Percentiles rank a stretch among this genome's conserved stretches.
Conservation (phyloP, 2,113 vertebrate genomes). For the Antennarius striatus region DNA sequence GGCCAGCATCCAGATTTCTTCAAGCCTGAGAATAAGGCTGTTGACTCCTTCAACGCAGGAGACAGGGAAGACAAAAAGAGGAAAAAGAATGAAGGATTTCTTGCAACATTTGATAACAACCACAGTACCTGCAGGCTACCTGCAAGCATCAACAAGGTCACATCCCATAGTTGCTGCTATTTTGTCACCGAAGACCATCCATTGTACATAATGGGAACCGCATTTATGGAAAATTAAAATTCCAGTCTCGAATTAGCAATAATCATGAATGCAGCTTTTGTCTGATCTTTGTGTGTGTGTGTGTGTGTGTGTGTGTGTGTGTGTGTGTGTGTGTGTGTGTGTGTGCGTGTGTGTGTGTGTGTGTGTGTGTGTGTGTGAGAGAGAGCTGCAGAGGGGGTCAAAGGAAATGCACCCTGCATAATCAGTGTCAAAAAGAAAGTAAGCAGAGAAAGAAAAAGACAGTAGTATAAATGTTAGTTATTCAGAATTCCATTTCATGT, state of each 20-base stretch:
- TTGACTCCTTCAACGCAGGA: slow-evolving; percentile 3
- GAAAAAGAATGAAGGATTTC: slow-evolving; percentile 19
- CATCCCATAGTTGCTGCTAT: background rate
- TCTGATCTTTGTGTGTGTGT: background rate
- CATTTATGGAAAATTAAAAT: slow-evolving; percentile 17
- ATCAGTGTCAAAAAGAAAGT: slow-evolving; percentile 33
- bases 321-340: background rate
- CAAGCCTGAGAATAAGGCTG: slow-evolving; percentile 1
- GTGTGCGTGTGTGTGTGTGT: background rate
- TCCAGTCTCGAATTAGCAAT: slow-evolving; percentile 13
- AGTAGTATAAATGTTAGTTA: slow-evolving; percentile 7
- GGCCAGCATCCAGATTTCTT: slow-evolving; percentile 9
- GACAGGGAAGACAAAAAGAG: slow-evolving; percentile 3
- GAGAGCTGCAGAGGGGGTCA: slow-evolving; percentile 53
- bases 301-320: slow-evolving; percentile 1
- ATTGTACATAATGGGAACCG: background rate
- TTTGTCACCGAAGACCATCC: background rate
- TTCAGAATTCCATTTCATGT: slow-evolving; percentile 60
- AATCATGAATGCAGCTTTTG: slow-evolving; percentile 32
- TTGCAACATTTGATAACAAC: slow-evolving; percentile 17
- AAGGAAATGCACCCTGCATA: slow-evolving; percentile 45
- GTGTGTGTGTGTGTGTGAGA: background rate
- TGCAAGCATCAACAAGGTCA: slow-evolving; percentile 6
- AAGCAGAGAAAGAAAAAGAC: slow-evolving; percentile 22
- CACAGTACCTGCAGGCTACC: slow-evolving; percentile 10